Percentiles rank a stretch among this genome's conserved stretches.
These are phyloP conservation scores for Trichacis sp. DNA, from an alignment of 2,888 invertebrate genomes.

Conservation along the genomic window DNA sequence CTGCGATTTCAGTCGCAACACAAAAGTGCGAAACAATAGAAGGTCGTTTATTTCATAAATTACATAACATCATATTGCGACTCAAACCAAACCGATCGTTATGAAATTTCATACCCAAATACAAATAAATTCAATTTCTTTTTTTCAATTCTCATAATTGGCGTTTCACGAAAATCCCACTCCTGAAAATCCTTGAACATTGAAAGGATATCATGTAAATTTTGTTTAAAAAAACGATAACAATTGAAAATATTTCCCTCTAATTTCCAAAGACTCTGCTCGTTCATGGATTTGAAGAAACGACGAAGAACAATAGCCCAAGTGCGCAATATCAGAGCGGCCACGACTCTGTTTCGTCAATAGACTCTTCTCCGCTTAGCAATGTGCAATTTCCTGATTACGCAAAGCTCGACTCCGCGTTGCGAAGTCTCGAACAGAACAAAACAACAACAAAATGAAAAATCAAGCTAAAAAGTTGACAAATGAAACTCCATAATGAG, in stretches of 20 bases:
- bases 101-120: too few species aligned
- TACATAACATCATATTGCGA: too few species aligned
- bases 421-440: constrained; percentile 6
- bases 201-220: background rate
- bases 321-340: constrained; percentile 28
- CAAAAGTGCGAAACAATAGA: too few species aligned
- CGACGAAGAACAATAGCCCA: constrained; percentile 29
- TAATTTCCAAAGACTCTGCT: background rate
- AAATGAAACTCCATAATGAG: background rate
- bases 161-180: too few species aligned
- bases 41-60: too few species aligned
- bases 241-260: too few species aligned
- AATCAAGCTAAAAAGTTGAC: constrained; percentile 14
- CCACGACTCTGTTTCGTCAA: constrained; percentile 35
- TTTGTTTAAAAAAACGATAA: too few species aligned
- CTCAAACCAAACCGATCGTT: too few species aligned
- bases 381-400: constrained; percentile 41
- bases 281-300: background rate
- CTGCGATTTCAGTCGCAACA: too few species aligned
- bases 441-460: constrained; percentile 14
- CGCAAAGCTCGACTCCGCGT: constrained; percentile 33
- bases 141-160: too few species aligned
- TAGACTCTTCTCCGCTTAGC: constrained; percentile 27
- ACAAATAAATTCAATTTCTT: too few species aligned
- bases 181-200: too few species aligned